A percentile compares a stretch with the other conserved stretches of the same genome.
phyloP scores from a whole-genome alignment of 53 echinoderm and acorn worm genomes.

The Astropecten irregularis region DNA sequence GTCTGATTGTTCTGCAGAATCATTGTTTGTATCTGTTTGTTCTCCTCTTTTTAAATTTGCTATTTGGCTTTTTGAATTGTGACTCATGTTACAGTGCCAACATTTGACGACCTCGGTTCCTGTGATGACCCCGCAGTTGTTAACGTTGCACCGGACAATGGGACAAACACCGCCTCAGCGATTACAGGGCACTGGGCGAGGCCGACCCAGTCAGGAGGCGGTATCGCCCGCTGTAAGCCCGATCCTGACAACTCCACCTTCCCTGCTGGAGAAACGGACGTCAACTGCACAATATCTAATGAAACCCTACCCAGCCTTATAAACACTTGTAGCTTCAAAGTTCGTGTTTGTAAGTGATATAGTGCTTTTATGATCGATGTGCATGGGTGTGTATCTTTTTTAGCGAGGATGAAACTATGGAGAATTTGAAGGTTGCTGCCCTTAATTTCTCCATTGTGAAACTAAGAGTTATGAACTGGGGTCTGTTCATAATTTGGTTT shows the following conservation, averaged over 20 bases:
- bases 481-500: too few relatives aligned
- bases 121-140: neutral
- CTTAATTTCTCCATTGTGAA: too few relatives aligned
- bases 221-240: neutral
- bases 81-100: neutral
- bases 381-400: too few relatives aligned
- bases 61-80: neutral
- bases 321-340: neutral
- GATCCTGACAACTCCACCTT: neutral
- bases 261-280: neutral
- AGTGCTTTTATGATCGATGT: too few relatives aligned
- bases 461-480: too few relatives aligned
- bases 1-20: too few relatives aligned
- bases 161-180: neutral
- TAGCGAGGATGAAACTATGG: too few relatives aligned
- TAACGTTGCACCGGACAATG: neutral
- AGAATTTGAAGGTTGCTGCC: too few relatives aligned
- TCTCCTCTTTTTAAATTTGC: too few relatives aligned
- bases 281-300: neutral
- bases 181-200: neutral
- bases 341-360: constrained; percentile 20
- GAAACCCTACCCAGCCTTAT: neutral
- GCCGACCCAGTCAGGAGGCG: neutral
- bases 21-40: too few relatives aligned
- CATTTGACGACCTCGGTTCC: neutral